phyloP scores from a whole-genome alignment of 2,113 vertebrate genomes.

The Crotalus tigris region DNA sequence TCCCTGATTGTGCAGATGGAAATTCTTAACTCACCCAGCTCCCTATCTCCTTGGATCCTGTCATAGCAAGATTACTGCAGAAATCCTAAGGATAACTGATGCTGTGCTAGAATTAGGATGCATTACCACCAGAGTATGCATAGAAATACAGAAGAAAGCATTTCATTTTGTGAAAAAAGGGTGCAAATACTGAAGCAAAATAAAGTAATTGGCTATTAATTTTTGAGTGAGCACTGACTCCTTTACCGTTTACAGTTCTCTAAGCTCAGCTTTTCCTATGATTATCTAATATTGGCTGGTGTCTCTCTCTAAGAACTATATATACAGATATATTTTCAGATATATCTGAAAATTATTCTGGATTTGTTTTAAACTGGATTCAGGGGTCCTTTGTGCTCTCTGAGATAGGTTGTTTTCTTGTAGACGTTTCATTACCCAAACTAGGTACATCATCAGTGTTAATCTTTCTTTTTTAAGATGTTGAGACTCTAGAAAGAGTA shows the following conservation, averaged over 20 bases:
- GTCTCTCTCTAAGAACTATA: neutral
- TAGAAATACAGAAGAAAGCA: neutral
- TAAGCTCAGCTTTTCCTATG: neutral
- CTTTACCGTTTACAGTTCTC: neutral
- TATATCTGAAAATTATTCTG: too few relatives aligned
- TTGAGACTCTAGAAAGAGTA: too few relatives aligned
- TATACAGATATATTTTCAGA: too few relatives aligned
- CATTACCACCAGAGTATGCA: neutral
- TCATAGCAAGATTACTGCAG: neutral
- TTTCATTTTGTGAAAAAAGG: neutral
- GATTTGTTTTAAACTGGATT: too few relatives aligned
- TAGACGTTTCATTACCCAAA: too few relatives aligned
- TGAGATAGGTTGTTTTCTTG: too few relatives aligned
- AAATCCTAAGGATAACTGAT: neutral
- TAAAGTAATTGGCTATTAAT: neutral
- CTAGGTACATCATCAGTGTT: too few relatives aligned
- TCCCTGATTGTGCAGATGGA: neutral
- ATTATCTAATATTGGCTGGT: neutral
- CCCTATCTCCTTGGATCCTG: neutral
- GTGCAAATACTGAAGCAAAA: neutral
- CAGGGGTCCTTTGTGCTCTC: too few relatives aligned
- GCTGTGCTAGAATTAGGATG: neutral
- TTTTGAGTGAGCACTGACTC: neutral
- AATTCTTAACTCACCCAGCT: neutral
- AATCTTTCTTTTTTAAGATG: too few relatives aligned